These are phyloP conservation scores for Cephus pulcher DNA, from an alignment of 2,888 invertebrate genomes.

Conservation along the genomic window DNA sequence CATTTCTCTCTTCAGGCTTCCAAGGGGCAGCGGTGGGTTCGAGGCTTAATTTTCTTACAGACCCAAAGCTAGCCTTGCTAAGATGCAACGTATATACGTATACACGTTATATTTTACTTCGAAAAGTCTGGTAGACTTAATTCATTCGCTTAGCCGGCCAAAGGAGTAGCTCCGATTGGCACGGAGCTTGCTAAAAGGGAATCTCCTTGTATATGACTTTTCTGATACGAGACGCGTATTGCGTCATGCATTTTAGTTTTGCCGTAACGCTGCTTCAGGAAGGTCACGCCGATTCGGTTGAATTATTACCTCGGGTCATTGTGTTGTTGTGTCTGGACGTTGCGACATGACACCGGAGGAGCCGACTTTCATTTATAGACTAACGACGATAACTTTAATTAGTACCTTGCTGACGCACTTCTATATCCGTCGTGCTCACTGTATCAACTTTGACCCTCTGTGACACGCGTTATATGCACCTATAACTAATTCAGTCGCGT, in stretches of 20 bases:
- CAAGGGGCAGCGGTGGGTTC: not conserved
- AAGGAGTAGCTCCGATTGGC: not conserved
- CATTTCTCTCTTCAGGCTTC: not conserved
- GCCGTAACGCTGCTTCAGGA: not conserved
- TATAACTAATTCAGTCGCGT: slow-evolving; percentile 11
- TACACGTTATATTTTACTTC: not conserved
- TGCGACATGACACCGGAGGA: slow-evolving; percentile 8
- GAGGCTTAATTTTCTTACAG: not conserved
- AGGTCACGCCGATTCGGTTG: not conserved
- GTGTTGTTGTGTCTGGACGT: slow-evolving; percentile 4
- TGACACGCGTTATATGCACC: not conserved
- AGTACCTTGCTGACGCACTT: not conserved
- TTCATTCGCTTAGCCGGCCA: not conserved
- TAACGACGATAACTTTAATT: slow-evolving; percentile 8
- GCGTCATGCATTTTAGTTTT: not conserved
- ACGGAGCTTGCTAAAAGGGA: not conserved
- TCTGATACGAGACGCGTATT: not conserved
- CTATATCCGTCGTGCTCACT: not conserved
- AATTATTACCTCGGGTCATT: not conserved
- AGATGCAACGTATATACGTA: not conserved
- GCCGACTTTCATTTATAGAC: not conserved
- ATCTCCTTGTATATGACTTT: not conserved
- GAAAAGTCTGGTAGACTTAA: not conserved
- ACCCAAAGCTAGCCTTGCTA: not conserved
- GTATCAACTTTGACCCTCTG: not conserved